A percentile compares a stretch with the other conserved stretches of the same genome.
Evolutionary conservation across 2,888 invertebrate species (phyloP).

Genomic region (Stenchaetothrips biformis): DNA sequence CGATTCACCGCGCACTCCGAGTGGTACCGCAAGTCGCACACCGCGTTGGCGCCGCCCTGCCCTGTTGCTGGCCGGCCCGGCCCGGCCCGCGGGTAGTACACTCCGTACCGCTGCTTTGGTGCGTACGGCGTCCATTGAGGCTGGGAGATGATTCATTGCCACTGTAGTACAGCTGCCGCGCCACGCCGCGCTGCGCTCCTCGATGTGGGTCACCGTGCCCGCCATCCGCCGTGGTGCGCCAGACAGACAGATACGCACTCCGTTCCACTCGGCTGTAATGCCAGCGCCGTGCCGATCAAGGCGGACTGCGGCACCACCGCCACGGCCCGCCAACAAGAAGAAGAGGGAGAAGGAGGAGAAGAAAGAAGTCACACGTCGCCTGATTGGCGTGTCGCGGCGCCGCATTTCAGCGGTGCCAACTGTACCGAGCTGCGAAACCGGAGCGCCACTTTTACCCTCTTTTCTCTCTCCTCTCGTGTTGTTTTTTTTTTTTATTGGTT

Average conservation of each 20-base stretch:
- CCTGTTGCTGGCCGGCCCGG: neutral
- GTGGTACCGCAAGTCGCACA: too few relatives aligned
- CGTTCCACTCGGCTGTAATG: neutral
- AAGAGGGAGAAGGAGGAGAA: too few relatives aligned
- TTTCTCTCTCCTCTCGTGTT: too few relatives aligned
- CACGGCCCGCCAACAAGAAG: neutral
- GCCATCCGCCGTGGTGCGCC: too few relatives aligned
- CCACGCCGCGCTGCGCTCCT: neutral
- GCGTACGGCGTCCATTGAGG: neutral
- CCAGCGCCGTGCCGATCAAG: neutral
- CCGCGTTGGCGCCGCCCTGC: neutral
- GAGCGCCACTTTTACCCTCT: too few relatives aligned
- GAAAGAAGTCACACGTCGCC: too few relatives aligned
- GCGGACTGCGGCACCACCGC: neutral
- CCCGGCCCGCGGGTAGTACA: neutral
- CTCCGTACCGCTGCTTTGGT: neutral
- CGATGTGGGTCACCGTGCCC: neutral
- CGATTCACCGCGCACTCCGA: too few relatives aligned
- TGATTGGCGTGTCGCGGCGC: neutral
- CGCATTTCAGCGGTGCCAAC: neutral
- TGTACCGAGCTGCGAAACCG: neutral
- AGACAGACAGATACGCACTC: constrained; percentile 11
- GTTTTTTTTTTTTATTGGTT: too few relatives aligned
- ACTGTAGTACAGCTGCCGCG: constrained; percentile 10
- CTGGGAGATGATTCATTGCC: constrained; percentile 20